These are phyloP conservation scores for Agonopterix subpropinquella DNA, from an alignment of 2,888 invertebrate genomes.

Conservation along the genomic window DNA sequence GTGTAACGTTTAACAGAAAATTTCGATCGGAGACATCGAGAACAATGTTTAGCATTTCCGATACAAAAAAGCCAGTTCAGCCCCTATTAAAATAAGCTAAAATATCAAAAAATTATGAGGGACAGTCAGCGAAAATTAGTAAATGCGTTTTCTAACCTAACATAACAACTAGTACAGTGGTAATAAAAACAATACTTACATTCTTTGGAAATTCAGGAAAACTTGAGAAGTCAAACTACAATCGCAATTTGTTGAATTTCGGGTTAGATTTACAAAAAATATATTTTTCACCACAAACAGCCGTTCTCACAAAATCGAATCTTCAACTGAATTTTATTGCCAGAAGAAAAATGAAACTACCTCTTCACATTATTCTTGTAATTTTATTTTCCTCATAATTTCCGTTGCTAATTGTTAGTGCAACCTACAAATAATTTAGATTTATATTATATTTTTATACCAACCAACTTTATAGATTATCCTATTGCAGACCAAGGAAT, in stretches of 20 bases:
- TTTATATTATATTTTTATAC: too few species aligned
- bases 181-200: slow-evolving; percentile 46
- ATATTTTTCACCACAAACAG: slow-evolving; percentile 16
- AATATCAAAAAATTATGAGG: slow-evolving; percentile 45
- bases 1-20: slow-evolving; percentile 22
- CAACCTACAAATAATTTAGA: background rate
- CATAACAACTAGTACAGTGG: slow-evolving; percentile 30
- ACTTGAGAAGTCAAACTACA: slow-evolving; percentile 14
- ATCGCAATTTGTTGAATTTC: slow-evolving; percentile 13
- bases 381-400: too few species aligned
- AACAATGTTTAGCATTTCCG: slow-evolving; percentile 30
- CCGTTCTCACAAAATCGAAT: slow-evolving; percentile 17
- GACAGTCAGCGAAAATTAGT: slow-evolving; percentile 58
- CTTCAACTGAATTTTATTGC: slow-evolving; percentile 3
- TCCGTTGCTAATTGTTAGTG: background rate
- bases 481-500: too few species aligned
- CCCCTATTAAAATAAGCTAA: slow-evolving; percentile 61
- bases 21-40: slow-evolving; percentile 16
- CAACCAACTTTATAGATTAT: too few species aligned
- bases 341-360: background rate
- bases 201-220: slow-evolving; percentile 23
- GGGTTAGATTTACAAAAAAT: slow-evolving; percentile 8
- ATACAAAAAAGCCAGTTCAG: slow-evolving; percentile 61
- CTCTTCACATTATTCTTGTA: too few species aligned
- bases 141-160: slow-evolving; percentile 67